Evolutionary conservation across 2,797 vertebrate species (phyloP).

Genomic region (Balearica regulorum): DNA sequence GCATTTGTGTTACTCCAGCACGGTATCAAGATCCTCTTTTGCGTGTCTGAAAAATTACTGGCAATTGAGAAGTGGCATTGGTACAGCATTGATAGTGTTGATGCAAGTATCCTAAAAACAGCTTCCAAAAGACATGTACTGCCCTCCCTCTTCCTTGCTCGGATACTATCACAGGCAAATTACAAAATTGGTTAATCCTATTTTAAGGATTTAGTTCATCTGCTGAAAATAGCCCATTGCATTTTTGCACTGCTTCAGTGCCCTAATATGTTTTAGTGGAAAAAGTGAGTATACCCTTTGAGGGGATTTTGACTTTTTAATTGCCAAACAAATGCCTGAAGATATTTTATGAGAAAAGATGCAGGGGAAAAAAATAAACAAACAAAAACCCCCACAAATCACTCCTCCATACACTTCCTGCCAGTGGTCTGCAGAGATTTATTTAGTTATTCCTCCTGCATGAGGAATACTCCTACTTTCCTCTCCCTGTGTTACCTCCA

Average conservation of each 20-base stretch:
- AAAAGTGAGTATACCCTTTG: constrained; percentile 51
- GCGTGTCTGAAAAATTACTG: neutral
- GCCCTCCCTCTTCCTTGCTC: neutral
- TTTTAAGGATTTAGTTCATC: constrained; percentile 39
- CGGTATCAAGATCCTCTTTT: neutral
- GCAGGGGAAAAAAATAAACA: neutral
- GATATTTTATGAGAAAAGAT: constrained; percentile 45
- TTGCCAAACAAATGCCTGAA: constrained; percentile 56
- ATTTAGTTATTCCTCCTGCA: neutral
- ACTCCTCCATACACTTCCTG: neutral
- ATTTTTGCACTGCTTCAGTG: neutral
- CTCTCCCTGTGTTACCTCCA: neutral
- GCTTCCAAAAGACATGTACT: neutral
- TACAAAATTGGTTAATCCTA: neutral
- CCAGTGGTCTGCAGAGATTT: neutral
- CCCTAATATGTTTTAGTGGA: constrained; percentile 55
- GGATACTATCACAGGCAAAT: constrained; percentile 31
- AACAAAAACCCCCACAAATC: neutral
- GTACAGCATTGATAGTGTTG: neutral
- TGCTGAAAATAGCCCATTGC: constrained; percentile 27
- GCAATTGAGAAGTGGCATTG: neutral
- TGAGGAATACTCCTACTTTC: neutral
- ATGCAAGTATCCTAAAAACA: neutral
- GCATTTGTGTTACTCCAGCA: neutral
- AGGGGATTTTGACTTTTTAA: constrained; percentile 57